Evolutionary conservation across 2,888 invertebrate genomes (phyloP).

Genomic region (Pterobdella sp.): DNA sequence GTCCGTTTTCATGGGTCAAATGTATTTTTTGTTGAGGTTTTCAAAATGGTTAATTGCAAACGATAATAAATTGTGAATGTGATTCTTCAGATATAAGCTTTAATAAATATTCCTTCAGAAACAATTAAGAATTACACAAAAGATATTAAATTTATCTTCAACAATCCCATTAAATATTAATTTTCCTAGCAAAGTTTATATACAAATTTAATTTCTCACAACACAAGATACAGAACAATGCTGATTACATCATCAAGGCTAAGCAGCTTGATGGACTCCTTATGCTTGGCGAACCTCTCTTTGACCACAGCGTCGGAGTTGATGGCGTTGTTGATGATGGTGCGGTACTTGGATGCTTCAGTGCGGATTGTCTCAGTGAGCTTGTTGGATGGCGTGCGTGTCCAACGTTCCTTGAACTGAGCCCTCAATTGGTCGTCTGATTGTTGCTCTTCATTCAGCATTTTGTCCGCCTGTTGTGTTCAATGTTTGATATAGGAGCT

Average conservation of each 20-base stretch:
- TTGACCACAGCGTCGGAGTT: constrained; percentile 71
- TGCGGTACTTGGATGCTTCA: constrained; percentile 81
- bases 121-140: too few species aligned
- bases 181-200: too few species aligned
- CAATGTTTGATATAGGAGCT: constrained; percentile 8
- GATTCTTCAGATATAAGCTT: too few species aligned
- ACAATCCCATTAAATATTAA: too few species aligned
- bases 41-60: too few species aligned
- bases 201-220: too few species aligned
- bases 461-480: constrained; percentile 49
- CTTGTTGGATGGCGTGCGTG: constrained; percentile 73
- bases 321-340: constrained; percentile 80
- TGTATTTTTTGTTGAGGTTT: too few species aligned
- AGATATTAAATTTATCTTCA: too few species aligned
- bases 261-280: constrained; percentile 71
- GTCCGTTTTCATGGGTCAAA: too few species aligned
- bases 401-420: constrained; percentile 90
- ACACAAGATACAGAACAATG: too few species aligned
- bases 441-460: constrained; percentile 81
- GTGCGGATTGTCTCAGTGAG: constrained; percentile 73
- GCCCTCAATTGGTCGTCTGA: constrained; percentile 76
- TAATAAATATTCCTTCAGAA: too few species aligned
- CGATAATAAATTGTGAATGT: too few species aligned
- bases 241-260: constrained; percentile 62
- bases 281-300: constrained; percentile 72